A percentile compares a stretch with the other conserved stretches of the same genome.
These are phyloP conservation scores for Laticauda colubrina DNA, from an alignment of 2,113 vertebrate genomes.

Conservation along the genomic window DNA sequence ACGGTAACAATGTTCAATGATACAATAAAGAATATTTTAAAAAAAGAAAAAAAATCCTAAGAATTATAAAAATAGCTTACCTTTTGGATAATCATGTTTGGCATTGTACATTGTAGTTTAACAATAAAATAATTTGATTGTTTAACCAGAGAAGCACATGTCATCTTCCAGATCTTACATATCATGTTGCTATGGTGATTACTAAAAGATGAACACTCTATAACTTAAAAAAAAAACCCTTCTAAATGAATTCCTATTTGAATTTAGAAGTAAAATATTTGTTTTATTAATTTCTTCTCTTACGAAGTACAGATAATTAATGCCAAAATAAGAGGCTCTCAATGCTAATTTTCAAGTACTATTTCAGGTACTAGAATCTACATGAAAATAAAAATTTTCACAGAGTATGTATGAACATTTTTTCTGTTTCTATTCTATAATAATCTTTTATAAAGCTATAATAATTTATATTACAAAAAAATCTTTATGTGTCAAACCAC, in stretches of 20 bases:
- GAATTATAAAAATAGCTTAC: neutral
- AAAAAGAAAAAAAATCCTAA: neutral
- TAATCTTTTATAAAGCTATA: constrained; percentile 18
- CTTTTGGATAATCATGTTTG: neutral
- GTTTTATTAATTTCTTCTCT: constrained; percentile 36
- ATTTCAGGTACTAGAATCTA: constrained; percentile 41
- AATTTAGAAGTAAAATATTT: neutral
- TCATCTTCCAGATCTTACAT: neutral
- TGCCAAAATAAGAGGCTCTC: constrained; percentile 45
- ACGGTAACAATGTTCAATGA: too few relatives aligned
- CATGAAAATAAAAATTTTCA: constrained; percentile 37
- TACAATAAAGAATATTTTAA: too few relatives aligned
- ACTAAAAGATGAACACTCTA: neutral
- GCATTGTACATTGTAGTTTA: neutral
- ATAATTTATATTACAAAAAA: neutral
- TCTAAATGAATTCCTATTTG: neutral
- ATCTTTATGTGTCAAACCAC: neutral
- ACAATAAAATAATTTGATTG: neutral
- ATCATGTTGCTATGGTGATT: neutral
- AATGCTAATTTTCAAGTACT: constrained; percentile 46
- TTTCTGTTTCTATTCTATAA: constrained; percentile 40
- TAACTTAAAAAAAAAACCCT: neutral
- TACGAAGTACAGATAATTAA: constrained; percentile 47
- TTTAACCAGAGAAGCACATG: neutral
- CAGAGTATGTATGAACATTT: constrained; percentile 51